Percentiles rank a stretch among this genome's conserved stretches.
These are phyloP conservation scores for Catharus ustulatus DNA, from an alignment of 2,797 vertebrate genomes.

Conservation along the genomic window DNA sequence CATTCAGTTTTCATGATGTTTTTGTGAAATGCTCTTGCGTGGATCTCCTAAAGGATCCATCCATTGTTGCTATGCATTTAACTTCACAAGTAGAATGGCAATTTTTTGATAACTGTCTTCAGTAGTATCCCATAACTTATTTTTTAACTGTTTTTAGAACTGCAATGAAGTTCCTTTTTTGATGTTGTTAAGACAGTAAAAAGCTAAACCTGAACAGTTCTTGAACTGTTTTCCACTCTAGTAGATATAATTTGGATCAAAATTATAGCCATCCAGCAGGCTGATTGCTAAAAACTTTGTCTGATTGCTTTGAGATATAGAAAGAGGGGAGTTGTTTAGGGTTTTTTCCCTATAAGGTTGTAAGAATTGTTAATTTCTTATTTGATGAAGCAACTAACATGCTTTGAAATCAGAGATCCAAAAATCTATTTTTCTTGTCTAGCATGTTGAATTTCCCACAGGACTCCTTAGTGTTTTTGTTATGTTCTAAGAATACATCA, in stretches of 20 bases:
- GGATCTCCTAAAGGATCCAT: not conserved
- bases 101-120: not conserved
- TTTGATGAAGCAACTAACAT: not conserved
- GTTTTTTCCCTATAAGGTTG: not conserved
- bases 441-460: not conserved
- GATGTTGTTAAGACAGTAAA: not conserved
- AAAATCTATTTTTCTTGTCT: not conserved
- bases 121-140: not conserved
- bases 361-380: not conserved
- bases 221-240: not conserved
- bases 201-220: not conserved
- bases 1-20: not conserved
- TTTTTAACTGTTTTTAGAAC: not conserved
- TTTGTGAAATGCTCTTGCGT: not conserved
- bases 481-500: not conserved
- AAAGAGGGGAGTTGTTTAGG: not conserved
- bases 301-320: not conserved
- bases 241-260: not conserved
- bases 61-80: not conserved
- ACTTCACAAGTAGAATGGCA: not conserved
- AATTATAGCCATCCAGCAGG: not conserved
- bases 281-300: not conserved
- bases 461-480: not conserved
- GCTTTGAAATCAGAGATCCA: not conserved
- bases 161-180: not conserved